Evolutionary conservation across 2,113 vertebrate species (phyloP), one percentile per base, ranked within the genome.

Genomic region (Marmota monax): DNA sequence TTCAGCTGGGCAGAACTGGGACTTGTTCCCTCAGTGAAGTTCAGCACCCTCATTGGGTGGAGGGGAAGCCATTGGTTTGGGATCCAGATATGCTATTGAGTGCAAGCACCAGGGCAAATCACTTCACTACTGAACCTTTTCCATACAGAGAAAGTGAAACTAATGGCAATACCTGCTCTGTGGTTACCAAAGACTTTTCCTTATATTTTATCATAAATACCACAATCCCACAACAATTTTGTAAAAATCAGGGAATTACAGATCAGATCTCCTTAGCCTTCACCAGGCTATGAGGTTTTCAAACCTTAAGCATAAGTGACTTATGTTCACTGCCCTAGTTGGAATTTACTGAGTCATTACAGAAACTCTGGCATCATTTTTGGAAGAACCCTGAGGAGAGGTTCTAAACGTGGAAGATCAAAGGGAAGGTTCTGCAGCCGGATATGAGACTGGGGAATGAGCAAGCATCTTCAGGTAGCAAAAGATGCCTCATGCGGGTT

Each of bases 351-450:
- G 37, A 80, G 45, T 84, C 29, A 48, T 77, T 84, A 58, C 6
- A 51, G 80, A 96, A 86, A 91, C 53, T 8, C 73, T n/a, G 34
- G 42, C 63, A 61, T n/a, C 39, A 32, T 73, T 73, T 94, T 89
- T 73, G 25, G 25, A 95, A 92, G 76, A 90, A 72, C 58, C 4
- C 67, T 18, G 32, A 25, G 56, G 48, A 91, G 73, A 92, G 37
- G 37, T 82, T 77, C n/a, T 65, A 84, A 93, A 69, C 86, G 72
- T 23, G 61, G 85, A 88, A 83, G 56, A 89, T 53, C 78, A 65
- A 86, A 95, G 32, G 39, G 17, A 79, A 74, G 76, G 27, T 48
- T 76, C 23, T 53, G 25, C 37, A 58, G 34, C 29, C 79, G 10
- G 58, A 23, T 63, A 53, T 37, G 90, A 86, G n/a, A 37, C 34